Percentiles rank a stretch among this genome's conserved stretches.
Evolutionary conservation across 2,888 invertebrate species (phyloP).

Genomic region (Papilio demoleus): DNA sequence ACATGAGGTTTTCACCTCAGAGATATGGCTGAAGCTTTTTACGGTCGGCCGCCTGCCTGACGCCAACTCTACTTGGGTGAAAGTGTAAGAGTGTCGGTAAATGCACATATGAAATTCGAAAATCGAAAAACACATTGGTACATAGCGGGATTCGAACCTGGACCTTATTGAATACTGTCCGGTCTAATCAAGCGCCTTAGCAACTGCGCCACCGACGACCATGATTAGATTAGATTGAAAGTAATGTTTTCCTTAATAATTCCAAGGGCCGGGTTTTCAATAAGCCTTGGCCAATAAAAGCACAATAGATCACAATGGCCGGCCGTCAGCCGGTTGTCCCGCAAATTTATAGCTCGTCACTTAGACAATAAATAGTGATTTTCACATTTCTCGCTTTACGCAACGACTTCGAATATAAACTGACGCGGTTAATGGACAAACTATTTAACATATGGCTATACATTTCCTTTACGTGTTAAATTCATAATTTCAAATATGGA

Average conservation of each 20-base stretch:
- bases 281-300: conserved; percentile 54
- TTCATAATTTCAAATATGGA: neutral
- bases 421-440: neutral
- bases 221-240: conserved; percentile 11
- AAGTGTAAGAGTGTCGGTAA: no score
- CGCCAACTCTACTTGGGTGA: no score
- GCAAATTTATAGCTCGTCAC: conserved; percentile 79
- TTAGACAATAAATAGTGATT: conserved; percentile 81
- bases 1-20: no score
- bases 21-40: no score
- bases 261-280: conserved; percentile 46
- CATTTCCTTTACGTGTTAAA: no score
- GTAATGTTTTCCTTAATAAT: conserved; percentile 37
- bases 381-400: conserved; percentile 74
- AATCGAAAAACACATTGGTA: no score
- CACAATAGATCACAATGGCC: conserved; percentile 68
- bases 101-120: no score
- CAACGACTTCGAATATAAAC: conserved; percentile 57
- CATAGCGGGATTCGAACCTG: no score
- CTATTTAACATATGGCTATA: neutral
- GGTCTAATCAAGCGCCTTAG: no score
- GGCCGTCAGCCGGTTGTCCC: conserved; percentile 59
- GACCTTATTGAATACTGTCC: no score
- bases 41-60: no score
- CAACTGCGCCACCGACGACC: no score